Evolutionary conservation across 1,140 invertebrate species (phyloP).

Genomic region (Latrodectus geometricus): DNA sequence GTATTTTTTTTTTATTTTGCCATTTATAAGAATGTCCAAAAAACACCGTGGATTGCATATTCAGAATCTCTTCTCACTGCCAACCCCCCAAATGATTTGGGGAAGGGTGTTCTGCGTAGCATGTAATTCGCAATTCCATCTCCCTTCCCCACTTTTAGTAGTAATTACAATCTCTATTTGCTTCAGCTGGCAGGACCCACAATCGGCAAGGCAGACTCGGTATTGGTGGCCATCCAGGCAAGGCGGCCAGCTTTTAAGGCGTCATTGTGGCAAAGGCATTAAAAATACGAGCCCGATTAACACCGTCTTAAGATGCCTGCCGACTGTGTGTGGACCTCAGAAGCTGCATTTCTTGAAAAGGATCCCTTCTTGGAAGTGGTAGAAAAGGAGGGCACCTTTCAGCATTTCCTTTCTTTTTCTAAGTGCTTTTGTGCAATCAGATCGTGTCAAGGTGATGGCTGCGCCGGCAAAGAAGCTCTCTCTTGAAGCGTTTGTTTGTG

Average conservation of each 20-base stretch:
- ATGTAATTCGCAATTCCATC: conserved; percentile 48
- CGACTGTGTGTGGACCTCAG: neutral
- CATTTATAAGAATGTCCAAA: conserved; percentile 18
- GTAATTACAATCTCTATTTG: conserved; percentile 41
- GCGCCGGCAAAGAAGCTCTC: neutral
- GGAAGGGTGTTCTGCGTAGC: conserved; percentile 43
- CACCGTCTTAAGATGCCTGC: conserved; percentile 36
- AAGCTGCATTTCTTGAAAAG: neutral
- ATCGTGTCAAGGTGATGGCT: conserved; percentile 7
- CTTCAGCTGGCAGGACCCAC: neutral
- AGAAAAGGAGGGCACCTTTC: conserved; percentile 22
- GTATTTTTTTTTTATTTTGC: conserved; percentile 26
- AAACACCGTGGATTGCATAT: conserved; percentile 28
- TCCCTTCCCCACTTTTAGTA: conserved; percentile 37
- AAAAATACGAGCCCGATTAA: conserved; percentile 48
- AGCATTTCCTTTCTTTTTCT: too few relatives aligned
- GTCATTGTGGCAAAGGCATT: conserved; percentile 35
- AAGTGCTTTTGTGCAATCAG: conserved; percentile 18
- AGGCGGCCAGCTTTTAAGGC: conserved; percentile 37
- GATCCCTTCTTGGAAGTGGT: conserved; percentile 1
- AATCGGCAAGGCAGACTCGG: conserved; percentile 37
- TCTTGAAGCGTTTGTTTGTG: conserved; percentile 27
- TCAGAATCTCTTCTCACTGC: neutral
- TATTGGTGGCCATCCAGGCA: conserved; percentile 36
- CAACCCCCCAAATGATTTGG: neutral